Evolutionary conservation across 2,797 vertebrate genomes (phyloP).

Genomic region (Pagetopsis macropterus): DNA sequence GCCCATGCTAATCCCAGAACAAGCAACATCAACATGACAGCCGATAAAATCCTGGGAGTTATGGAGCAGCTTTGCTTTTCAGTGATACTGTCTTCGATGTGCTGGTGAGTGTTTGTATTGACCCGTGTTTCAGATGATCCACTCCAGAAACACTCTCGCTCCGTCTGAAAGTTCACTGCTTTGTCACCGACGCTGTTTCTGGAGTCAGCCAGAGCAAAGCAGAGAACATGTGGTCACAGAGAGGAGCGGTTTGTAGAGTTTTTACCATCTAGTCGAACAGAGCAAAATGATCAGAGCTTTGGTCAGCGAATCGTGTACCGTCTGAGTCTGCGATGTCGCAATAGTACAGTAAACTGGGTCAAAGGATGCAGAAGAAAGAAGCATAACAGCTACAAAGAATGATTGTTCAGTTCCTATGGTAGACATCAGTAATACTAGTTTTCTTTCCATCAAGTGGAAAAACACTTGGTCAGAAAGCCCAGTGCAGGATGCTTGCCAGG

Average conservation of each 20-base stretch:
- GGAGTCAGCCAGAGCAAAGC: constrained; percentile 55
- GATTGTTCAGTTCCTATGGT: constrained; percentile 1
- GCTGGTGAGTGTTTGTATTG: constrained; percentile 75
- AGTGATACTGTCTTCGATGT: constrained; percentile 67
- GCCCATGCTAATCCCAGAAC: constrained; percentile 77
- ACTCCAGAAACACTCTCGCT: constrained; percentile 63
- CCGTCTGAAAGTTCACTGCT: constrained; percentile 62
- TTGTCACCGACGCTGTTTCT: constrained; percentile 70
- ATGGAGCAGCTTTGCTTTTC: constrained; percentile 66
- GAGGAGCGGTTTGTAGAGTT: constrained; percentile 45
- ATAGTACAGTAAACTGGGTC: constrained; percentile 17
- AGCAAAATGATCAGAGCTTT: constrained; percentile 25
- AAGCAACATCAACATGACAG: constrained; percentile 69
- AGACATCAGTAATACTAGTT: constrained; percentile 35
- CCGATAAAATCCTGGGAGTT: constrained; percentile 74
- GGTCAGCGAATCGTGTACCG: constrained; percentile 17
- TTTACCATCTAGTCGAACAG: constrained; percentile 20
- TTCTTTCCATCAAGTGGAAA: constrained; percentile 26
- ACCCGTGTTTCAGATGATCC: constrained; percentile 69
- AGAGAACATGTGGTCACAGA: constrained; percentile 52
- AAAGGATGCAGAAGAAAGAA: constrained; percentile 21
- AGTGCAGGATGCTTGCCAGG: not conserved
- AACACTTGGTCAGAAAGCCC: not conserved
- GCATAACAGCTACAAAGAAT: not conserved
- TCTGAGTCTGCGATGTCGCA: constrained; percentile 26